phyloP scores from a whole-genome alignment of 2,888 invertebrate species.

The Papilio gigon region DNA sequence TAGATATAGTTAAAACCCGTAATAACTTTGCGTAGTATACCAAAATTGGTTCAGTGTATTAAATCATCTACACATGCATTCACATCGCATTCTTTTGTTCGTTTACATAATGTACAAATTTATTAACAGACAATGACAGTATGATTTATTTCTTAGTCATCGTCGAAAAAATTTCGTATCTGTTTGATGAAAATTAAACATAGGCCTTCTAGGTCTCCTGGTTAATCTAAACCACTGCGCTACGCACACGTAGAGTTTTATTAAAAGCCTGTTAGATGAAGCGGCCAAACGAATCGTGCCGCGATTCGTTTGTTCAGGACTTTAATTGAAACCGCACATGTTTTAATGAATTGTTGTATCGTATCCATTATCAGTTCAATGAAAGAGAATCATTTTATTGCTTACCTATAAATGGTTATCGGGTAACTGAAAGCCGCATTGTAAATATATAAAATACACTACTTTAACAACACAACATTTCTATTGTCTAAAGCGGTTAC shows the following conservation, averaged over 20 bases:
- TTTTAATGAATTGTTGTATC: conserved; percentile 21
- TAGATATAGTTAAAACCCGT: too few relatives aligned
- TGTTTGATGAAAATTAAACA: background rate
- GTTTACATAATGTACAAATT: too few relatives aligned
- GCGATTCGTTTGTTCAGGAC: conserved; percentile 24
- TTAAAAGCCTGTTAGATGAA: conserved; percentile 7
- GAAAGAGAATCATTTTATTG: conserved; percentile 7
- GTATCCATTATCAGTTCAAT: conserved; percentile 10
- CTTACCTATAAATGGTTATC: background rate
- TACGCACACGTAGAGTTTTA: conserved; percentile 8
- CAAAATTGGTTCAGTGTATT: too few relatives aligned
- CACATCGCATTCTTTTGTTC: too few relatives aligned
- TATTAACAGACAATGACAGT: too few relatives aligned
- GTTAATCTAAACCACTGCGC: conserved; percentile 6
- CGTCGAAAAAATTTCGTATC: background rate
- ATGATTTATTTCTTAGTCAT: too few relatives aligned
- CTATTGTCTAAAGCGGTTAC: too few relatives aligned
- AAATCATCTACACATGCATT: too few relatives aligned
- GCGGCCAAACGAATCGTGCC: conserved; percentile 15
- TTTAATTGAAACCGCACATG: conserved; percentile 18
- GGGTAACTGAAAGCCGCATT: background rate
- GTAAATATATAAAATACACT: background rate
- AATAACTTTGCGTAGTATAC: too few relatives aligned
- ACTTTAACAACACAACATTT: too few relatives aligned
- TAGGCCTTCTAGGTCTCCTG: background rate